These are phyloP conservation scores for Patella pellucida DNA, from an alignment of 2,888 invertebrate species.

Conservation along the genomic window DNA sequence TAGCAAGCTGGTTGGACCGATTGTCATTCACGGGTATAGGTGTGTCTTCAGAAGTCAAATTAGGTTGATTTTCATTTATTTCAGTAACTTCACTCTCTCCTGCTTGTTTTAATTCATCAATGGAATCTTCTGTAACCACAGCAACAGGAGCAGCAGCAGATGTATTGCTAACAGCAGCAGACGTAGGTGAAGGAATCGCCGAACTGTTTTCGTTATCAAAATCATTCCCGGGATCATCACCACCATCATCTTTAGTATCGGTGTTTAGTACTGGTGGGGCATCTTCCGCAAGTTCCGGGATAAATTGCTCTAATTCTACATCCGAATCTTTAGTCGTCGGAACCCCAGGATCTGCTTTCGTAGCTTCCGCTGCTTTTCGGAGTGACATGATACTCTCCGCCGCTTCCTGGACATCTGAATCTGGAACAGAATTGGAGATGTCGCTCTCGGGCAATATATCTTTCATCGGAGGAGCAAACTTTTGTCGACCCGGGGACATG, in stretches of 20 bases:
- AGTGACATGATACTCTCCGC: slow-evolving; percentile 2
- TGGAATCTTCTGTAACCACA: neutral
- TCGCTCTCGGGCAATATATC: no score
- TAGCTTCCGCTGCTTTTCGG: neutral
- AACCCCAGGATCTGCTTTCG: neutral
- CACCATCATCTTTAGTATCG: neutral
- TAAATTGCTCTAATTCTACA: no score
- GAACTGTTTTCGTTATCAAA: neutral
- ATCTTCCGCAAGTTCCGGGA: neutral
- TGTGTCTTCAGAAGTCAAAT: no score
- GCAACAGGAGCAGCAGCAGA: no score
- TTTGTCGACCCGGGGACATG: no score
- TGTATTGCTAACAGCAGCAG: no score
- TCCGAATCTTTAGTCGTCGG: no score
- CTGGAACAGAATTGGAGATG: no score
- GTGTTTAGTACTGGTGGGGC: neutral
- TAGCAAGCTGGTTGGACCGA: no score
- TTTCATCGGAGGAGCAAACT: no score
- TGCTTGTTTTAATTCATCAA: neutral
- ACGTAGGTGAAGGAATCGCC: no score
- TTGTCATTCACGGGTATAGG: no score
- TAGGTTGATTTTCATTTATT: neutral
- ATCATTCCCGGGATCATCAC: neutral
- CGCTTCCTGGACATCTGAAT: neutral
- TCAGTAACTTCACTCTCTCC: neutral